Conservation (phyloP, 2,113 vertebrate genomes). For the Seriola rivoliana region DNA sequence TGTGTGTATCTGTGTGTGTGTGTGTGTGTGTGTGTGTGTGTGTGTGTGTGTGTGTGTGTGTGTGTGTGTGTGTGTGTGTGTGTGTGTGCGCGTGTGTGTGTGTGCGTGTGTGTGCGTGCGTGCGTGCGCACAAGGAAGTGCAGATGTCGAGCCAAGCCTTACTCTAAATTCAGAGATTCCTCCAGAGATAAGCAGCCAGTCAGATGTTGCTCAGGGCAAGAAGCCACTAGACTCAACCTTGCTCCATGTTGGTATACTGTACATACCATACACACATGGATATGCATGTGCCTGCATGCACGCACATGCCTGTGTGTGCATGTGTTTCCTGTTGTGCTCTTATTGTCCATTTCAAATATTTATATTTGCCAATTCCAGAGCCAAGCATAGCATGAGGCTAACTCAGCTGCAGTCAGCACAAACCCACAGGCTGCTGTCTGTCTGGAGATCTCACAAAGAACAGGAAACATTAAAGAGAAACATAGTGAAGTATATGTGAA, state of each 20-base stretch:
- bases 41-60: too few species aligned
- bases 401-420: not conserved
- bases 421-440: not conserved
- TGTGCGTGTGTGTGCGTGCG: too few species aligned
- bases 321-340: slow-evolving; percentile 12
- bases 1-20: not conserved
- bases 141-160: slow-evolving; percentile 21
- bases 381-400: slow-evolving; percentile 20
- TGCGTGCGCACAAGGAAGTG: not conserved
- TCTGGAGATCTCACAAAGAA: too few species aligned
- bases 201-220: slow-evolving; percentile 10
- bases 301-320: too few species aligned
- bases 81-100: too few species aligned
- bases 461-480: too few species aligned
- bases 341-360: slow-evolving; percentile 17
- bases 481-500: too few species aligned
- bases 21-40: too few species aligned
- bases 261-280: not conserved
- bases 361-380: slow-evolving; percentile 10
- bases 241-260: not conserved
- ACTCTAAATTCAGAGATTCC: slow-evolving; percentile 42
- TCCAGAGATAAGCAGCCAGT: slow-evolving; percentile 38
- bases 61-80: not conserved
- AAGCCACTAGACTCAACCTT: not conserved
- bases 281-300: not conserved